Conservation (phyloP, 2,888 invertebrate genomes). For the Tridacna crocea region DNA sequence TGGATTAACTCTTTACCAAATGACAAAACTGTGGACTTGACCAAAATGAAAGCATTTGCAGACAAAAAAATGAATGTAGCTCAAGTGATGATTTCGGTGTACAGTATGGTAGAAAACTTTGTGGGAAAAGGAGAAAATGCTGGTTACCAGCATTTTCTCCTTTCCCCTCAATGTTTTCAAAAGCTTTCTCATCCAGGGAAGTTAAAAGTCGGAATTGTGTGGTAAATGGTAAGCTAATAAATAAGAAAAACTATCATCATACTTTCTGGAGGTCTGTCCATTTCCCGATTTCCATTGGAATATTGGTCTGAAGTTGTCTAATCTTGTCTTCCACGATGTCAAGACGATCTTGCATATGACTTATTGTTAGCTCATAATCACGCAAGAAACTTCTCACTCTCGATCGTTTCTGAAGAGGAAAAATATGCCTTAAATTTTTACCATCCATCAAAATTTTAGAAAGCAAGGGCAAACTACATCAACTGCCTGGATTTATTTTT, state of each 20-base stretch:
- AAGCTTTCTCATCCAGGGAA: neutral
- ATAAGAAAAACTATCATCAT: neutral
- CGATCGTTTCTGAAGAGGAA: slow-evolving; percentile 14
- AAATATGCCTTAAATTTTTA: neutral
- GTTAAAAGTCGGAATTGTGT: no score
- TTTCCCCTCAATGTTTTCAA: neutral
- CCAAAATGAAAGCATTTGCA: no score
- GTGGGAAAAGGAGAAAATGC: no score
- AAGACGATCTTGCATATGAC: slow-evolving; percentile 36
- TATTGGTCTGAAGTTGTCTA: slow-evolving; percentile 39
- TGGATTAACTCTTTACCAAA: no score
- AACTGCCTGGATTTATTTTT: neutral
- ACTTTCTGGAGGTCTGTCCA: slow-evolving; percentile 50
- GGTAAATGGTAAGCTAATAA: no score
- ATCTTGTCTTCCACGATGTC: slow-evolving; percentile 47
- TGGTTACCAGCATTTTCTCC: no score
- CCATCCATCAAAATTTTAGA: neutral
- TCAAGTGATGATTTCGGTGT: no score
- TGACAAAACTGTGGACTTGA: no score
- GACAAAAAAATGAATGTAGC: no score
- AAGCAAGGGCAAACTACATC: neutral
- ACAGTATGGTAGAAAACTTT: no score
- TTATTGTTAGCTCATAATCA: slow-evolving; percentile 30
- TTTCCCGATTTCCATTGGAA: slow-evolving; percentile 49
- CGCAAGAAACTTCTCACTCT: slow-evolving; percentile 20